These are phyloP conservation scores for Pomatostomus ruficeps DNA, from an alignment of 2,113 vertebrate genomes.

Conservation along the genomic window DNA sequence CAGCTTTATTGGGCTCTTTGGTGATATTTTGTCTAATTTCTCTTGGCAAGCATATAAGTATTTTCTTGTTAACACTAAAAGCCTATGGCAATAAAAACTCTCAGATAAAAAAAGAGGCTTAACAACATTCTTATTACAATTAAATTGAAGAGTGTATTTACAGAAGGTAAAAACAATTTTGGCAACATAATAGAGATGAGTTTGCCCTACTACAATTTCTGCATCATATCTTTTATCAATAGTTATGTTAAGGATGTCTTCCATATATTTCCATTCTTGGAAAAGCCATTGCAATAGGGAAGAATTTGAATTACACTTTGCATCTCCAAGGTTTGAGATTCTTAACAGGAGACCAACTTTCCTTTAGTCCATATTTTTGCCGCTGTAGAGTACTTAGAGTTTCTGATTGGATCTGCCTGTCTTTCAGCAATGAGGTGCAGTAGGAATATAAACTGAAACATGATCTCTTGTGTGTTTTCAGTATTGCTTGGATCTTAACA, in stretches of 20 bases:
- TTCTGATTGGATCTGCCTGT: background rate
- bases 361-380: background rate
- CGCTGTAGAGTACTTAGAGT: background rate
- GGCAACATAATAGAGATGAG: background rate
- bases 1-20: slow-evolving; percentile 55
- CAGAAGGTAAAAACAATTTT: background rate
- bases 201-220: background rate
- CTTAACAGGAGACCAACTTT: background rate
- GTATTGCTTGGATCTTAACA: background rate
- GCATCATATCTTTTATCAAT: background rate
- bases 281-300: background rate
- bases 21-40: slow-evolving; percentile 46
- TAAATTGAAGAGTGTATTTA: background rate
- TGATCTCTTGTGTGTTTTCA: background rate
- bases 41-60: slow-evolving; percentile 26
- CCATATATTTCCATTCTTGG: background rate
- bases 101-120: background rate
- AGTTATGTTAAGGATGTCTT: background rate
- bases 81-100: background rate
- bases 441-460: background rate
- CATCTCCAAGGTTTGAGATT: background rate
- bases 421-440: background rate
- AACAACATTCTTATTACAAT: background rate
- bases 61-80: slow-evolving; percentile 62
- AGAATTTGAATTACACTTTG: background rate